Base-by-base conservation (phyloP, 2,797 vertebrate genomes). In the Alcedo quadribrachys region DNA sequence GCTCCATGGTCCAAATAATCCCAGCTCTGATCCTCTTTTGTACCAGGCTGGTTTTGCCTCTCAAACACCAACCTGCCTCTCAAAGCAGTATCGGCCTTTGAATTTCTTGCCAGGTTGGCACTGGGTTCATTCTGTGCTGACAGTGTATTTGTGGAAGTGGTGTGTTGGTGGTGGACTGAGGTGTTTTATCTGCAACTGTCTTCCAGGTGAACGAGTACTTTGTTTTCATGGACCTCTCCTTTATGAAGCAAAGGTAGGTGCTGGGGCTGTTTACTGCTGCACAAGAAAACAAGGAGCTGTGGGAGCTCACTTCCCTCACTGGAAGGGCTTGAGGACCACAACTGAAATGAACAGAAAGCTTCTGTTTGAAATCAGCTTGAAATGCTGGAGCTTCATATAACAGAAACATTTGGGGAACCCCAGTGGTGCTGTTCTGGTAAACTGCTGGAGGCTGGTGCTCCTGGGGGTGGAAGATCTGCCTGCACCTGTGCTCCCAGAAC, bases 211-310 rank as follows among this genome's bases (percentile, higher is more conserved):
- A 97, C 98, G 99, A 97, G 99, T 99, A 97, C 98, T 99, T 95
- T 99, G 99, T 98, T 99, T 99, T 98, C 99, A 99, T 98, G 99
- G 99, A 96, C 99, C 99, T 98, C 99, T 99, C 97, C 98, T 99
- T 85, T 99, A 99, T 95, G 99, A 99, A 99, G 99, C 99, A 96
- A 99, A 99, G 99, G 99, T 99, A 98, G 28, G 98, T 92, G 67
- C 37, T 40, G 37, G 40, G 65, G 50, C 25, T 37, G 28, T 55
- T 75, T 40, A 19, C 21, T 71, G 54, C 74, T 92, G 85, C 70
- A 27, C 55, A 18, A 28, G 51, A 35, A n/a, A 35, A 18, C 8
- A 8, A 28, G 25, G 58, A 15, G 3, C 3, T 30, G 32, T 7
- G 9, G 42, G 27, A 3, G 30, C 33, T 62, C 54, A 12, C 35